Evolutionary conservation across 2,888 invertebrate genomes (phyloP).

Genomic region (Hipparchia sbordonii): DNA sequence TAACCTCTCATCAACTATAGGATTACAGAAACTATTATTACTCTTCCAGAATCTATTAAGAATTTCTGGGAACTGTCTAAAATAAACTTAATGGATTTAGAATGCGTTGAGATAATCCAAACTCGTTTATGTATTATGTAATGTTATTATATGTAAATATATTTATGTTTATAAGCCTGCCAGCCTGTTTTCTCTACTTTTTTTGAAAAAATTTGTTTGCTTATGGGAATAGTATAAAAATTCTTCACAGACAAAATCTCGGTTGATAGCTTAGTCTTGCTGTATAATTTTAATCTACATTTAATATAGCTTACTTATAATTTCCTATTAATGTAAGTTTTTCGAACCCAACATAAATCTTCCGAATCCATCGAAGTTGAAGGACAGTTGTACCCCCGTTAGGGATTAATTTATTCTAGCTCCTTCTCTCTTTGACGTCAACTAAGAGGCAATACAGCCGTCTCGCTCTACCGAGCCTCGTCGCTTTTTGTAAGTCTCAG

Average conservation of each 20-base stretch:
- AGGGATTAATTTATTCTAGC: conserved; percentile 58
- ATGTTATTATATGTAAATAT: not conserved
- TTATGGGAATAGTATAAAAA: not conserved
- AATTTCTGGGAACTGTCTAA: conserved; percentile 4
- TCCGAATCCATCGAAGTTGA: conserved; percentile 60
- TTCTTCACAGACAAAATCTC: not conserved
- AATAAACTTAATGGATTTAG: not conserved
- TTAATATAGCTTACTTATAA: conserved; percentile 20
- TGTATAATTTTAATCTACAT: conserved; percentile 7
- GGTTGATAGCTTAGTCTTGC: not conserved
- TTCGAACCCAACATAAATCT: conserved; percentile 45
- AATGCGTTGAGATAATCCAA: not conserved
- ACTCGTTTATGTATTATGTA: too few relatives aligned
- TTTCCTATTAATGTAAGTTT: conserved; percentile 22
- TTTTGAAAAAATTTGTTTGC: not conserved
- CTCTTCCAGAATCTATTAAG: not conserved
- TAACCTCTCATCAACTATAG: not conserved
- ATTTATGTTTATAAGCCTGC: not conserved
- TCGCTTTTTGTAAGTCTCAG: conserved; percentile 77
- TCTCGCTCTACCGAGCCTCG: conserved; percentile 62
- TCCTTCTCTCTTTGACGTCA: conserved; percentile 52
- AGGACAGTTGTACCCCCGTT: conserved; percentile 59
- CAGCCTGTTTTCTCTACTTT: not conserved
- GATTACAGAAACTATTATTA: conserved; percentile 19
- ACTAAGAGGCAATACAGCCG: conserved; percentile 46